Percentiles rank a stretch among this genome's conserved stretches.
phyloP scores from a whole-genome alignment of 2,113 vertebrate genomes.

The Sebastes schlegelii region DNA sequence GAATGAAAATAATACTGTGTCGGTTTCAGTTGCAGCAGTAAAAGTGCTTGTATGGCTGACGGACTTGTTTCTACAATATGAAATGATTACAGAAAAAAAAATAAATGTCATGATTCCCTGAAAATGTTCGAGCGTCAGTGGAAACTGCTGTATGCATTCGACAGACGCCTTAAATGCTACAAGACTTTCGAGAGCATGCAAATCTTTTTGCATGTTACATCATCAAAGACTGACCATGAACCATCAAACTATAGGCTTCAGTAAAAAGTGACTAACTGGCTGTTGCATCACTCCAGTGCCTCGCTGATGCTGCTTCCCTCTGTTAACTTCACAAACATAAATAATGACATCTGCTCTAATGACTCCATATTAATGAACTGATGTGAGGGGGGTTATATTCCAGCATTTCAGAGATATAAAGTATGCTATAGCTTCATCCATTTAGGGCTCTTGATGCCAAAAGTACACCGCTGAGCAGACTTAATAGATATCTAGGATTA shows the following conservation, averaged over 20 bases:
- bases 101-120: too few relatives aligned
- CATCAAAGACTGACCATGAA: not conserved
- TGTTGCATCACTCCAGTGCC: not conserved
- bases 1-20: conserved; percentile 4
- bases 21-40: not conserved
- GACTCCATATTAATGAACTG: not conserved
- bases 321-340: conserved; percentile 10
- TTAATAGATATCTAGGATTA: not conserved
- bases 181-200: not conserved
- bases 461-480: not conserved
- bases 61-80: not conserved
- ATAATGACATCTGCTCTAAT: not conserved
- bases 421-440: not conserved
- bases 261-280: not conserved
- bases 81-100: not conserved
- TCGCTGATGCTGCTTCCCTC: not conserved
- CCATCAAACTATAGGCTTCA: not conserved
- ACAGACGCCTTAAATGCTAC: not conserved
- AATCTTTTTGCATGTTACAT: not conserved
- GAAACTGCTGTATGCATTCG: not conserved
- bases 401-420: not conserved
- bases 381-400: not conserved
- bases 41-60: conserved; percentile 1
- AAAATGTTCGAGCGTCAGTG: not conserved
- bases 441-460: not conserved